Evolutionary conservation across 2,113 vertebrate species (phyloP), one percentile per base, ranked within the genome.

Genomic region (Amphilophus citrinellus): DNA sequence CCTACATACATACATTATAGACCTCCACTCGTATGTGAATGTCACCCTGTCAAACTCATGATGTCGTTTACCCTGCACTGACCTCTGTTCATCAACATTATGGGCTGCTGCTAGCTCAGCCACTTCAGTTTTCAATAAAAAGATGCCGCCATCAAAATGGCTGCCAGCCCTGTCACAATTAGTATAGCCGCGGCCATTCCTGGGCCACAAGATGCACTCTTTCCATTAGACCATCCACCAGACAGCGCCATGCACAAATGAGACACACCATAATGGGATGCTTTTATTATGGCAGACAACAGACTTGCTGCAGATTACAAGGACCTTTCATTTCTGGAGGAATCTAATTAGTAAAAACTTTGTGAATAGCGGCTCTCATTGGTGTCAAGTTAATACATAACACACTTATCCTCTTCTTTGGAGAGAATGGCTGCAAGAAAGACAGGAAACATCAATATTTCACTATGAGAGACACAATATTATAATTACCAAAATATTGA

Each of bases 121-220:
- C 14, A 20, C 65, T 62, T 92, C 79, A 87, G 65, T 57, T 91
- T 93, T 32, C 60, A 79, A 90, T 95, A 91, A 85, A 95, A 92
- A 63, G 78, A 58, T 13, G 60, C 83, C 2, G 88, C 93, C 81
- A 91, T 81, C 32, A 94, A 87, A 59, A 90, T 78, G 62, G 94
- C 90, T 3, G 76, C 61, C 37, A 87, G 83, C 11, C 89, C 91
- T 22, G 90, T 84, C 35, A 93, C 78, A 77, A 91, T 30, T 22
- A 96, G 88, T 82, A 94, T 65, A 2, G 91, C 95, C 65, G 95
- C 91, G 1, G 94, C 88, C 30, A 95, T 84, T 18, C 92, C 92
- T 81, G 94, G 90, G 61, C 93, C 94, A 10, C 93, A 77, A 37
- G 91, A 93, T 0, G 84, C 24, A 0, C 71, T 84, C 17, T 15